Evolutionary conservation across 1,140 invertebrate species (phyloP).

Genomic region (Caerostris extrusa): DNA sequence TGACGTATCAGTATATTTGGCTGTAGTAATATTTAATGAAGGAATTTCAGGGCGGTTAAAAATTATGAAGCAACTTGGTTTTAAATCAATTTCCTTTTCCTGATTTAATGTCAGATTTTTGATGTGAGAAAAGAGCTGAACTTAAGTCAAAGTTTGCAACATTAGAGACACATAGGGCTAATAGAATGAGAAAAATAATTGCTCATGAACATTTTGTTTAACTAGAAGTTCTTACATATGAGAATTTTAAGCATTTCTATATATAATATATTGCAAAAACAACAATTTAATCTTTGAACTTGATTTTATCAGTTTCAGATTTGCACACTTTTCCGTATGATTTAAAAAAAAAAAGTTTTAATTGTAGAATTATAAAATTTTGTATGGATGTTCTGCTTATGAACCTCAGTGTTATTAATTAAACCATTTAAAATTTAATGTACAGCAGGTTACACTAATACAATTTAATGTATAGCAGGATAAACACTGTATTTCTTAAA

Average conservation of each 20-base stretch:
- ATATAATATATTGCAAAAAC: not conserved
- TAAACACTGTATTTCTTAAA: too few species aligned
- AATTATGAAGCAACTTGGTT: not conserved
- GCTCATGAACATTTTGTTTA: not conserved
- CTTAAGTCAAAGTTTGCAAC: not conserved
- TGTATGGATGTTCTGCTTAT: not conserved
- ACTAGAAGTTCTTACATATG: not conserved
- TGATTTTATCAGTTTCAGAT: not conserved
- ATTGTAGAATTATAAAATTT: not conserved
- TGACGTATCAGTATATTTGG: not conserved
- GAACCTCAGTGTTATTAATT: too few species aligned
- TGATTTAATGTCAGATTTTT: not conserved
- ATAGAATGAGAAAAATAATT: not conserved
- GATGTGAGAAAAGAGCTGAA: not conserved
- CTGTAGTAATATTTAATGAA: not conserved
- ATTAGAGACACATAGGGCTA: not conserved
- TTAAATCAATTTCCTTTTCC: not conserved
- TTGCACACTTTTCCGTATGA: not conserved
- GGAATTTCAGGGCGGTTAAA: not conserved
- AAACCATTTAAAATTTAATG: too few species aligned
- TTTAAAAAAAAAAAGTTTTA: not conserved
- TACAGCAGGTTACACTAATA: too few species aligned
- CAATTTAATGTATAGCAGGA: too few species aligned
- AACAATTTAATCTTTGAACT: not conserved
- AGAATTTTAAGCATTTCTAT: not conserved